Conservation (phyloP, 2,113 vertebrate genomes). For the Genyomyrus donnyi region DNA sequence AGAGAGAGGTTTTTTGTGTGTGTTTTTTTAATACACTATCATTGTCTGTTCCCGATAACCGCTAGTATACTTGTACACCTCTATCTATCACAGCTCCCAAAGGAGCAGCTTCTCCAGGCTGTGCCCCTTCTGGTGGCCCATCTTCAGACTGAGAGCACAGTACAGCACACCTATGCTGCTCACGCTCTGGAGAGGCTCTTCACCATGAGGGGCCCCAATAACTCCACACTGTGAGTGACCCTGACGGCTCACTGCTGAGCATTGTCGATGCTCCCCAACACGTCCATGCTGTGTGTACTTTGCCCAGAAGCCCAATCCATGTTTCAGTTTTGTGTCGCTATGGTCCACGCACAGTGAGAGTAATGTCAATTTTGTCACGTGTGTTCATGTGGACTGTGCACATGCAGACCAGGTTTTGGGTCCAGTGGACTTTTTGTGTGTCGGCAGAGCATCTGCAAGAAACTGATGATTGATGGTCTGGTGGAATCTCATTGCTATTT, state of each 20-base stretch:
- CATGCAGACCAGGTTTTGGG: background rate
- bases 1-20: background rate
- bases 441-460: background rate
- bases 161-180: conserved; percentile 91
- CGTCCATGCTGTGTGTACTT: background rate
- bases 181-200: conserved; percentile 93
- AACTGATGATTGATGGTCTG: background rate
- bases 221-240: conserved; percentile 72
- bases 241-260: too few species aligned
- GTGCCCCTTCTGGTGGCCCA: conserved; percentile 83
- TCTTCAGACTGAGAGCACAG: conserved; percentile 88
- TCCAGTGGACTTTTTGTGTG: background rate
- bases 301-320: background rate
- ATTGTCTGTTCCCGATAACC: background rate
- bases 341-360: background rate
- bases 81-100: conserved; percentile 75
- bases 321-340: background rate
- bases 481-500: background rate
- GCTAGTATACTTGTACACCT: background rate
- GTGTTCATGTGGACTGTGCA: background rate
- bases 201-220: conserved; percentile 88
- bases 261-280: background rate
- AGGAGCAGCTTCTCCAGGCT: conserved; percentile 84
- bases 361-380: background rate
- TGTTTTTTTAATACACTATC: background rate